Evolutionary conservation across 1,140 invertebrate species (phyloP), one percentile per base, ranked within the genome.

Genomic region (Mizuhopecten yessoensis): DNA sequence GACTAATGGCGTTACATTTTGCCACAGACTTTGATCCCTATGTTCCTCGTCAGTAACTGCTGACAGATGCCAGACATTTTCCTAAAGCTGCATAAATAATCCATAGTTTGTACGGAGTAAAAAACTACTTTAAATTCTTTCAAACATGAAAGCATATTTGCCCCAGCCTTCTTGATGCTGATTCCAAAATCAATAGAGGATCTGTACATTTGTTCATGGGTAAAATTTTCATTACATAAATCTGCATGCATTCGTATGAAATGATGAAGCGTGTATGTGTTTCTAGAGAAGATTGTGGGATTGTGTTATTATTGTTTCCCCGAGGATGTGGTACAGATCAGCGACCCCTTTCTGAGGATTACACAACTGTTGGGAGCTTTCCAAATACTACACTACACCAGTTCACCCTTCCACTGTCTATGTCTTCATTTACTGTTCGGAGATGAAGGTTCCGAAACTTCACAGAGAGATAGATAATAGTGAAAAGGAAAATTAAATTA

Each of bases 211-310:
- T 75, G 57, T 75, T 75, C 42, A 45, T 10, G 42, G 42, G 29
- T 75, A 29, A 75, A 75, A 75, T 75, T 75, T 75, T 75, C 57
- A 75, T 75, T 29, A 75, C 57, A 75, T 75, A 75, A 75, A 75
- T 75, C 57, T 75, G 57, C 57, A 75, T 75, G 57, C 57, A 75
- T 75, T 75, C 1, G 23, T 29, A 29, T 39, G 36, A 39, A 39
- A 39, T 39, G 13, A 39, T 39, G 36, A 13, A 13, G 13, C 36
- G 13, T 39, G 36, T 39, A 39, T 13, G 13, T 39, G 13, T 39
- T 39, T 39, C 36, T 7, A 75, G 57, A n/a, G 57, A 7, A 29
- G 9, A 45, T 75, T 29, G 23, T 9, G 29, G 9, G 57, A 29
- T 7, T 7, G 36, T 75, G 57, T 75, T 75, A 75, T 75, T 75